Evolutionary conservation across 2,888 invertebrate genomes (phyloP), one percentile per base, ranked within the genome.

Genomic region (Cybosia mesomella): DNA sequence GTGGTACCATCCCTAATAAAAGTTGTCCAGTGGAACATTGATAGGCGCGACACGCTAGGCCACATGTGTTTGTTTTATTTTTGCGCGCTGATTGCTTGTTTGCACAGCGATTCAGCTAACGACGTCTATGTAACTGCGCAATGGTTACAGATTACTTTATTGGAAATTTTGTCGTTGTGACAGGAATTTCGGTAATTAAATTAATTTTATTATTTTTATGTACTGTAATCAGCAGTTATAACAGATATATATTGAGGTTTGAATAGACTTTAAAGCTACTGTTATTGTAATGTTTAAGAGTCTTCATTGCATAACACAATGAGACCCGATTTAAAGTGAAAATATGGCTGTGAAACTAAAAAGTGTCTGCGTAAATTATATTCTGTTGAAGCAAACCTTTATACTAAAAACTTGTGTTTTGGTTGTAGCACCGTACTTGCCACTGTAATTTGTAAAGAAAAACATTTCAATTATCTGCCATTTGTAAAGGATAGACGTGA

Each of bases 61-160:
- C 79, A 57, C 77, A 79, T 75, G 68, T 73, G 76, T 76, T 79
- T 77, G 77, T 76, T 81, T 81, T 79, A 77, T 79, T 79, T 81
- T 77, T 79, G 64, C 67, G 67, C 73, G 72, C 67, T 81, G 81
- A 81, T 81, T 81, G 79, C 79, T 79, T 79, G 81, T 81, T 81
- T 79, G 81, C 74, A 66, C 75, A 68, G 72, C 71, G 67, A 28
- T 67, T 72, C 64, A 32, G 64, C 75, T 79, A 72, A 79, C 81
- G 81, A 79, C 71, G 67, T 71, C 73, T 64, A 60, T 79, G 72
- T 73, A 68, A 72, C 75, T 71, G 73, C 73, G 79, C 81, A 75
- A 80, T 80, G 75, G 73, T 72, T 68, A 64, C 72, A 68, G 71
- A 79, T 77, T 74, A 71, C 68, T 72, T 76, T 72, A 66, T 49